Evolutionary conservation across 1,140 invertebrate species (phyloP), one percentile per base, ranked within the genome.

Genomic region (Pteromalus puparum): DNA sequence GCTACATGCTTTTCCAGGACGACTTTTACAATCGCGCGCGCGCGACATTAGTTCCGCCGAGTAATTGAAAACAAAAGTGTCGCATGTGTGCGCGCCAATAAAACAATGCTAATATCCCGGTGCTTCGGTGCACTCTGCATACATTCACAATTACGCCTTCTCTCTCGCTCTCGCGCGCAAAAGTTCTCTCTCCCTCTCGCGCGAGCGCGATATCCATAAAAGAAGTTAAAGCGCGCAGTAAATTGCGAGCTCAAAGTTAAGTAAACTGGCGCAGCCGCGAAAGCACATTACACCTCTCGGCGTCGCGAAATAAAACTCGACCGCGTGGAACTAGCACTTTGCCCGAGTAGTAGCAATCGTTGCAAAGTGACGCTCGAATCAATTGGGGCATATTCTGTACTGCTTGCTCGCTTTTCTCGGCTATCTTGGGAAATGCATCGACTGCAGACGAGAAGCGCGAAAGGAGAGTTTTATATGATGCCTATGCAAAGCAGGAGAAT

Each of bases 221-320:
- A 72, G 67, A 28, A 74, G 72, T 74, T 74, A 74, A 70, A 42
- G 72, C 72, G 72, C 34, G 28, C 72, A 38, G 72, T 74, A 38
- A 74, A 74, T 74, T 74, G 72, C 34, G 72, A 26, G 30, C 72
- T 42, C 18, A 74, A 42, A 74, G 72, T 42, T 30, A 42, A 74
- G 72, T n/a, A 38, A 34, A 38, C 72, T 18, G 21, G 72, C 34
- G 3, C 26, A 26, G 15, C 30, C 26, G 30, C 30, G 26, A 73
- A 73, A 74, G 72, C 30, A 38, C 72, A 42, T 74, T 30, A 34
- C 5, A n/a, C 34, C 34, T 70, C 9, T 70, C 12, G 34, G 9
- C 6, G 34, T 30, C 18, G 34, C 72, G 72, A 38, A 74, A 74
- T 74, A 74, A 74, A 74, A 42, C 28, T 38, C 30, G 18, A 42